These are phyloP conservation scores for Myopa tessellatipennis DNA, from an alignment of 2,888 invertebrate genomes.

Conservation along the genomic window DNA sequence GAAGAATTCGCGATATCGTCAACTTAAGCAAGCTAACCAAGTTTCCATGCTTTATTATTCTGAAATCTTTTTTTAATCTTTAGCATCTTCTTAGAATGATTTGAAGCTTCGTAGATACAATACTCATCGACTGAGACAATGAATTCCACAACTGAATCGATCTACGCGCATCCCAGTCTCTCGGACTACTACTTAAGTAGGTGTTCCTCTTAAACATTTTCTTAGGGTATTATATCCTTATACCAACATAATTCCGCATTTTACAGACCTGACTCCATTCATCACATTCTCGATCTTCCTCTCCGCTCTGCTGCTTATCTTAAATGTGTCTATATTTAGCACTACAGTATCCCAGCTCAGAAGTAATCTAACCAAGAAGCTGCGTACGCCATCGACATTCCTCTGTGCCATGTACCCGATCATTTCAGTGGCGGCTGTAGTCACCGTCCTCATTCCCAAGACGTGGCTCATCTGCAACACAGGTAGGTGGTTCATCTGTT, in stretches of 20 bases:
- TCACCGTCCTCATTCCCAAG: slow-evolving; percentile 63
- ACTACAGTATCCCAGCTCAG: slow-evolving; percentile 57
- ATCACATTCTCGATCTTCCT: slow-evolving; percentile 60
- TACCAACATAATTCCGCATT: neutral
- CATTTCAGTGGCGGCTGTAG: slow-evolving; percentile 60
- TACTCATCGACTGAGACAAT: slow-evolving; percentile 1
- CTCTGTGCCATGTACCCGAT: slow-evolving; percentile 63
- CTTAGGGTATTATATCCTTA: neutral
- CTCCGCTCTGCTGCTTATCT: slow-evolving; percentile 56
- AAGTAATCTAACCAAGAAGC: slow-evolving; percentile 52
- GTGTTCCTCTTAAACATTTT: slow-evolving; percentile 42
- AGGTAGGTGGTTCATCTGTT: too few species aligned
- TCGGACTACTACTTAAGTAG: slow-evolving; percentile 61
- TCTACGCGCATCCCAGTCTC: slow-evolving; percentile 55
- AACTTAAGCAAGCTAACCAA: too few species aligned
- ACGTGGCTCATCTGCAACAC: slow-evolving; percentile 64
- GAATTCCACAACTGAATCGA: slow-evolving; percentile 28
- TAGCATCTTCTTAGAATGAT: neutral
- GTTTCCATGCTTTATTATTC: too few species aligned
- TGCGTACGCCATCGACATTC: slow-evolving; percentile 53
- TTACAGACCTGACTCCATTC: slow-evolving; percentile 62
- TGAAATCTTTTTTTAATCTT: neutral
- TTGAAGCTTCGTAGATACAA: neutral
- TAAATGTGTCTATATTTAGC: slow-evolving; percentile 61
- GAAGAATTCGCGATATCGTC: too few species aligned